These are phyloP conservation scores for Adelosebastes latens DNA, from an alignment of 2,797 vertebrate genomes.

Conservation along the genomic window DNA sequence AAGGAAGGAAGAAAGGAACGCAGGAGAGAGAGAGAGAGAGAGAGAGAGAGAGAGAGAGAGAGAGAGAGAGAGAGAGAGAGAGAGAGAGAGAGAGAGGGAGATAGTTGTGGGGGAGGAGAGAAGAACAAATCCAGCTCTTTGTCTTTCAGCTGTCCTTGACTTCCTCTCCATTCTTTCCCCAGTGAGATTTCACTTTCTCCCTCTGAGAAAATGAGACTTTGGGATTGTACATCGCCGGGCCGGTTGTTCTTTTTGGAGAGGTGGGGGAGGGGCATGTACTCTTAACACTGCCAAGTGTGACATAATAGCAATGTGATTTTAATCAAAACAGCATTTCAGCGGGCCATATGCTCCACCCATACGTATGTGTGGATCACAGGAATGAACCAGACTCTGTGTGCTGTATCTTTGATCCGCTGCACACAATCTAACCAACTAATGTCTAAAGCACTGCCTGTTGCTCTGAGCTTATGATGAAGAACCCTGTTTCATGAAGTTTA, in stretches of 20 bases:
- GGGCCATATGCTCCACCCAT: constrained; percentile 65
- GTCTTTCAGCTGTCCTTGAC: constrained; percentile 70
- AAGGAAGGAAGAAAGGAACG: constrained; percentile 8
- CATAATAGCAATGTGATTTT: constrained; percentile 83
- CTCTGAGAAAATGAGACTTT: constrained; percentile 48
- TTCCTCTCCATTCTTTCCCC: constrained; percentile 53
- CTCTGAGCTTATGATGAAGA: not conserved
- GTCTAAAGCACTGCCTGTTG: not conserved
- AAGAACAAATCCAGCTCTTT: constrained; percentile 69
- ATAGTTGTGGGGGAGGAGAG: constrained; percentile 65
- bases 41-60: constrained; percentile 1
- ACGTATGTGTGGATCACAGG: constrained; percentile 46
- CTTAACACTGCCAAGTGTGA: constrained; percentile 79
- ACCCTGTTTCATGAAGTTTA: not conserved
- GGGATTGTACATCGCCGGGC: constrained; percentile 40
- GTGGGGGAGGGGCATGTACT: constrained; percentile 65
- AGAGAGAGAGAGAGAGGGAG: constrained; percentile 25
- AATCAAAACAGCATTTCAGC: constrained; percentile 82
- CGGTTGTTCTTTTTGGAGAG: constrained; percentile 60
- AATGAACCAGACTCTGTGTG: constrained; percentile 32
- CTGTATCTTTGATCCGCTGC: constrained; percentile 18
- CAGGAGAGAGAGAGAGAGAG: constrained; percentile 13
- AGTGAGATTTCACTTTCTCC: constrained; percentile 58
- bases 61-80: constrained; percentile 5
- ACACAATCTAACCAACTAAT: not conserved